Evolutionary conservation across 2,888 invertebrate species (phyloP), one percentile per base, ranked within the genome.

Genomic region (Stratiomys singularior): DNA sequence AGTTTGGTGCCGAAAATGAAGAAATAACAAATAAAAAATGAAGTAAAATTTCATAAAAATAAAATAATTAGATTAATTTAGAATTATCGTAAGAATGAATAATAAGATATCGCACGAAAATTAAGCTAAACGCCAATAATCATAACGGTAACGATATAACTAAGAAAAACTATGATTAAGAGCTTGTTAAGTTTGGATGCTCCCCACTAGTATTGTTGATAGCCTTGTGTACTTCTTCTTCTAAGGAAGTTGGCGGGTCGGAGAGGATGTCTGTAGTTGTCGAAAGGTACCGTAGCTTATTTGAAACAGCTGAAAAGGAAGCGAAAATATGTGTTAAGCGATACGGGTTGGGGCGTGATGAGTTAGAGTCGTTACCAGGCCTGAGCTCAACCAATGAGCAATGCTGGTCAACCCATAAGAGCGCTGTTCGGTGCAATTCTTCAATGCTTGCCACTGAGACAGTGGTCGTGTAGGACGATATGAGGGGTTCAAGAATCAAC

Each of bases 321-420:
- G 37, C 37, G 9, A 37, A 80, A 80, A 80, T 25, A 44, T 44
- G 37, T 64, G 18, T 21, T 63, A 37, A 37, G 37, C 37, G 37
- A 37, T 5, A 13, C 13, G 44, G 7, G 44, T 44, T 44, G 44
- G 7, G 44, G 13, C 44, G 13, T 44, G 15, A 13, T 52, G 52
- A 9, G 15, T 44, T 23, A 81, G 37, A 37, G n/a, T n/a, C 9
- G 85, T 86, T 89, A 98, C 98, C 95, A 85, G 97, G 97, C 83
- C 98, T 90, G 88, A 98, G 93, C 89, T 96, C 94, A 82, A 95
- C 94, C 81, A 98, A 91, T 60, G 97, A 96, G 89, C 98, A 98
- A 88, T 97, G 96, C 86, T 98, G 97, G 88, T 98, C 97, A 77
- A 97, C 93, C 98, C 98, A 98, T 79, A 95, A 90, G 84, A 96